Evolutionary conservation across 2,888 invertebrate species (phyloP).

Genomic region (Marronus borbonicus): DNA sequence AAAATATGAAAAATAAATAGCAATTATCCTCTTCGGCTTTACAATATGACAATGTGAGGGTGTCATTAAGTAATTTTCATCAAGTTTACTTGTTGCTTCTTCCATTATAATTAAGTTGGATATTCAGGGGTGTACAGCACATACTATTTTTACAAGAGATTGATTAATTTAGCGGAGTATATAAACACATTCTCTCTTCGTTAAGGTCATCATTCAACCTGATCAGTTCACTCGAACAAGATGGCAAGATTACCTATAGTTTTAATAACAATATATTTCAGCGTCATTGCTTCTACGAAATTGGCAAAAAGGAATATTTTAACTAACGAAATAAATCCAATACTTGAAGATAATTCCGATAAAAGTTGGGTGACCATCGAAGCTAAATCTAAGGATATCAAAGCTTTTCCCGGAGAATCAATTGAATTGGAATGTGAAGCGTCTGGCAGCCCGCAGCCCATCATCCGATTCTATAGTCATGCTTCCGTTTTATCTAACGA

Average conservation of each 20-base stretch:
- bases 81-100: too few relatives aligned
- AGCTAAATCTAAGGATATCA: conserved; percentile 71
- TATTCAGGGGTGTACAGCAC: too few relatives aligned
- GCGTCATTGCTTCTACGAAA: conserved; percentile 58
- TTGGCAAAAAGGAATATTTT: conserved; percentile 52
- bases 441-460: conserved; percentile 84
- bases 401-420: conserved; percentile 68
- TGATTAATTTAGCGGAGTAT: not conserved
- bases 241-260: not conserved
- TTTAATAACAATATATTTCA: not conserved
- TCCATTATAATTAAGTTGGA: too few relatives aligned
- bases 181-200: not conserved
- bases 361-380: conserved; percentile 76
- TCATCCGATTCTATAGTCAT: conserved; percentile 86
- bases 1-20: too few relatives aligned
- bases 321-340: conserved; percentile 40
- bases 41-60: too few relatives aligned
- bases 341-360: conserved; percentile 68
- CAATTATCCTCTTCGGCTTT: too few relatives aligned
- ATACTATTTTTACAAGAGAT: too few relatives aligned
- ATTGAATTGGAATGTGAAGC: conserved; percentile 85
- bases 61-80: too few relatives aligned
- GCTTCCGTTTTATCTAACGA: conserved; percentile 77
- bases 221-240: not conserved
- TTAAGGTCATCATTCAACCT: not conserved